Percentiles rank a stretch among this genome's conserved stretches.
Evolutionary conservation across 1,140 invertebrate species (phyloP).

Genomic region (Bombus picipes): DNA sequence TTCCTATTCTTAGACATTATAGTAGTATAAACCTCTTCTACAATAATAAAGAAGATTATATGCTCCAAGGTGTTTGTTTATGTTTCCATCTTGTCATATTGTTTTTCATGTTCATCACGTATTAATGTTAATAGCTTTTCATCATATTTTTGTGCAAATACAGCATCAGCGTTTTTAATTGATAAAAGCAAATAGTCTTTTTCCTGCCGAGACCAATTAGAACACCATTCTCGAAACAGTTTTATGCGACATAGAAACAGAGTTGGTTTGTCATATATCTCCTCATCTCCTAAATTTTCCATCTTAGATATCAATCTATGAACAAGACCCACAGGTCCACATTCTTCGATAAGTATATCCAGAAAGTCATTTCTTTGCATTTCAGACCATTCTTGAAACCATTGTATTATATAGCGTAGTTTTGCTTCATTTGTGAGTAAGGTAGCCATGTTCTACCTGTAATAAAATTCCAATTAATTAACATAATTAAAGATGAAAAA

Average conservation of each 20-base stretch:
- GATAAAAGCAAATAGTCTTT: conserved; percentile 87
- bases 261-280: conserved; percentile 85
- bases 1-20: neutral
- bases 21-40: neutral
- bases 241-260: conserved; percentile 95
- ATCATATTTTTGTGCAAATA: conserved; percentile 88
- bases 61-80: conserved; percentile 20
- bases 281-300: conserved; percentile 85
- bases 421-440: conserved; percentile 87
- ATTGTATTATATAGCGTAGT: conserved; percentile 90
- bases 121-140: conserved; percentile 80
- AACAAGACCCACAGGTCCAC: conserved; percentile 84
- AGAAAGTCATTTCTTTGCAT: conserved; percentile 93
- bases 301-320: conserved; percentile 90
- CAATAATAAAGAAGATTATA: neutral
- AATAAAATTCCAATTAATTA: conserved; percentile 44
- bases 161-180: conserved; percentile 87
- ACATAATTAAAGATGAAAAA: neutral
- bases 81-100: conserved; percentile 14
- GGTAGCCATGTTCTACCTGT: conserved; percentile 76
- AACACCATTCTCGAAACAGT: conserved; percentile 93
- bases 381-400: conserved; percentile 95
- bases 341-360: conserved; percentile 88
- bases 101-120: conserved; percentile 24
- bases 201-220: conserved; percentile 90